phyloP scores from a whole-genome alignment of 2,888 invertebrate species.

The Synergus gifuensis region DNA sequence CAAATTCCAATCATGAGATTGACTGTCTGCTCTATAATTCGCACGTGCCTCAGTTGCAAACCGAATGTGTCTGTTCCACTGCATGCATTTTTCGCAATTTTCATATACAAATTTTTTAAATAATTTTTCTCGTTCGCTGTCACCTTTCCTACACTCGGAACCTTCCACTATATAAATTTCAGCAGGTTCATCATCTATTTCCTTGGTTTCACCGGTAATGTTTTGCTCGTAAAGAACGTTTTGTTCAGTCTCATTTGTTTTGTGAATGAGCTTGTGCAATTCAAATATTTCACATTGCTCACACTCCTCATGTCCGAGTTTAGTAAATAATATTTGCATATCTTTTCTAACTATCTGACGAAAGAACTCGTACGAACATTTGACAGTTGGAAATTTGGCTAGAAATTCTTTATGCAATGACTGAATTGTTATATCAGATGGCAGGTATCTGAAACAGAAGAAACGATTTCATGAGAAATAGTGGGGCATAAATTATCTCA shows the following conservation, averaged over 20 bases:
- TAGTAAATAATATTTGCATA: conserved; percentile 44
- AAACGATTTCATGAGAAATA: not conserved
- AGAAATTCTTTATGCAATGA: conserved; percentile 40
- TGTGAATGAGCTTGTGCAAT: conserved; percentile 38
- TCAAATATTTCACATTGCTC: conserved; percentile 41
- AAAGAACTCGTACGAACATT: not conserved
- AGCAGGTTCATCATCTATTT: not conserved
- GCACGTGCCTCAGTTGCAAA: not conserved
- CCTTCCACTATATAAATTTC: not conserved
- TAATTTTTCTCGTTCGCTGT: not conserved
- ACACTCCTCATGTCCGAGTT: conserved; percentile 43
- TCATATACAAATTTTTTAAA: not conserved
- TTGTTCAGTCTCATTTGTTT: conserved; percentile 16
- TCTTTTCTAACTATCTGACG: conserved; percentile 36
- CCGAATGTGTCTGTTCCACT: not conserved
- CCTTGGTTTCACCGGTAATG: not conserved
- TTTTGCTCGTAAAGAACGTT: not conserved
- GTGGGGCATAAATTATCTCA: not conserved
- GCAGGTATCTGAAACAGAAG: conserved; percentile 21
- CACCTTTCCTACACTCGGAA: not conserved
- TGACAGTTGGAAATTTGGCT: not conserved
- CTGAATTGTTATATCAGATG: conserved; percentile 34
- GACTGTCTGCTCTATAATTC: not conserved
- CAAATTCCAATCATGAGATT: not conserved
- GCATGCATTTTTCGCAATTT: conserved; percentile 4